phyloP scores from a whole-genome alignment of 2,113 vertebrate species.

The Thunnus maccoyii region DNA sequence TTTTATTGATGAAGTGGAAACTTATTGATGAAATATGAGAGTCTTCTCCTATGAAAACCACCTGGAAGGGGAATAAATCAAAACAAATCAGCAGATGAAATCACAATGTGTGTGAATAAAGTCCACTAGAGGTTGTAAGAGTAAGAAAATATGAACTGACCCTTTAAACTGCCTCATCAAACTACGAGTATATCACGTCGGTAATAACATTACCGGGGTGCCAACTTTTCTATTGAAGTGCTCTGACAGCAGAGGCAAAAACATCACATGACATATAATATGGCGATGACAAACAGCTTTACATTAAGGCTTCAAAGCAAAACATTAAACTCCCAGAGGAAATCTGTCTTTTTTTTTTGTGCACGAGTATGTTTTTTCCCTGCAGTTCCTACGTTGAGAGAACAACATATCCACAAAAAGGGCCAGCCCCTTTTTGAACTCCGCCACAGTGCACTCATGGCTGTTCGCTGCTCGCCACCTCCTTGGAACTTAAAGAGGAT shows the following conservation, averaged over 20 bases:
- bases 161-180: conserved; percentile 41
- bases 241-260: conserved; percentile 50
- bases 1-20: background rate
- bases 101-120: background rate
- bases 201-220: conserved; percentile 62
- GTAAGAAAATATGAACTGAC: background rate
- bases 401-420: conserved; percentile 54
- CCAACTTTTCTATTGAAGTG: conserved; percentile 47
- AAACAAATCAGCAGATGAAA: background rate
- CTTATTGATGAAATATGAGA: background rate
- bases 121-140: no score
- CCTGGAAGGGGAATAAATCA: no score
- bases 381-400: conserved; percentile 31
- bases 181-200: conserved; percentile 44
- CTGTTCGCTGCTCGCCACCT: conserved; percentile 68
- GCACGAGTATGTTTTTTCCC: conserved; percentile 10
- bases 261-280: conserved; percentile 54
- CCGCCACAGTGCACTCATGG: conserved; percentile 45
- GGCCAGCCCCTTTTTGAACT: conserved; percentile 48
- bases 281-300: background rate
- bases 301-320: background rate
- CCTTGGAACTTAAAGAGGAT: conserved; percentile 71
- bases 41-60: no score
- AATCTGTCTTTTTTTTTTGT: conserved; percentile 12
- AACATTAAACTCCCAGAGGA: background rate